phyloP scores from a whole-genome alignment of 2,113 vertebrate species.

The Spheniscus mendiculus region DNA sequence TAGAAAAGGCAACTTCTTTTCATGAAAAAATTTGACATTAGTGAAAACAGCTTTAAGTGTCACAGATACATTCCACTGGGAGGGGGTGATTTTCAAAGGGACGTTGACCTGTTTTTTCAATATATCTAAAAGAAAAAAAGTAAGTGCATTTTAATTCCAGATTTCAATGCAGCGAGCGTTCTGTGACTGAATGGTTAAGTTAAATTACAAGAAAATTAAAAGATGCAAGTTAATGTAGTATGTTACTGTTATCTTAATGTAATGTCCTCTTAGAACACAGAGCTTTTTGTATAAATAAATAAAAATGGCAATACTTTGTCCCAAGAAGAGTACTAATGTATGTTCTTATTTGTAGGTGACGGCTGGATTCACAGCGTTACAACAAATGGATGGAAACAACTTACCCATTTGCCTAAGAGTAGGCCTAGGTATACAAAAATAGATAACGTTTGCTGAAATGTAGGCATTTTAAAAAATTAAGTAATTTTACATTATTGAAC shows the following conservation, averaged over 20 bases:
- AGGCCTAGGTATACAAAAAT: constrained; percentile 83
- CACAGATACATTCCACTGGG: not conserved
- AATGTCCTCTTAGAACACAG: not conserved
- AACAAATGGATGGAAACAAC: constrained; percentile 86
- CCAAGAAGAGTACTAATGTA: not conserved
- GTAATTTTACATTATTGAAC: not conserved
- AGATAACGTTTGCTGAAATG: not conserved
- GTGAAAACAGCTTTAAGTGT: not conserved
- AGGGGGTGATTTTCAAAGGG: not conserved
- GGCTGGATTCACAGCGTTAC: constrained; percentile 86
- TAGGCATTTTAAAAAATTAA: not conserved
- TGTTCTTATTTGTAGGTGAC: constrained; percentile 76
- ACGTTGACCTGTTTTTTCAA: not conserved
- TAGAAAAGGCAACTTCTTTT: not conserved
- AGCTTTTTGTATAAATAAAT: not conserved
- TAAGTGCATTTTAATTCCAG: not conserved
- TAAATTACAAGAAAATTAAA: not conserved
- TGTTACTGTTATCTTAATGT: not conserved
- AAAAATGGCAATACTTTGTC: not conserved
- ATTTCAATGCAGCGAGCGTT: not conserved
- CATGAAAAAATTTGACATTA: not conserved
- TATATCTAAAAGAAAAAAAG: not conserved
- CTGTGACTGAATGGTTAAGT: not conserved
- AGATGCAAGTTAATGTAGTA: not conserved
- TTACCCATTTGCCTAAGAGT: constrained; percentile 84